Evolutionary conservation across 2,888 invertebrate species (phyloP).

Genomic region (Embidobia sp.): DNA sequence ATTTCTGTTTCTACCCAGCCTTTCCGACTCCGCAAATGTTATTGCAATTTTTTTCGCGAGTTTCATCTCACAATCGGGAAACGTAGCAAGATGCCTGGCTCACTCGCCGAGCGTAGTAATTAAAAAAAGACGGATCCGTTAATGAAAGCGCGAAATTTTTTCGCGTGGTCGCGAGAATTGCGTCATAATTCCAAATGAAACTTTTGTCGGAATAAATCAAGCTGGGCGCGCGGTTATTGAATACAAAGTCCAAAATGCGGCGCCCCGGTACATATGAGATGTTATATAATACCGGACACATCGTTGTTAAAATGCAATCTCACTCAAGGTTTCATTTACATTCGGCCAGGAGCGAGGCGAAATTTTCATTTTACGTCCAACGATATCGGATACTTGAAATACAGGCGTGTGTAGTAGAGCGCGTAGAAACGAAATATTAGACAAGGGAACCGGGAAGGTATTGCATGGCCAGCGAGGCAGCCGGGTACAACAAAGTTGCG

Average conservation of each 20-base stretch:
- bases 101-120: too few relatives aligned
- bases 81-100: too few relatives aligned
- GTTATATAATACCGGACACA: conserved; percentile 61
- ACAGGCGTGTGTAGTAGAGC: conserved; percentile 72
- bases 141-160: conserved; percentile 55
- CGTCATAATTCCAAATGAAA: conserved; percentile 62
- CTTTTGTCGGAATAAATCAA: conserved; percentile 62
- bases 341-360: conserved; percentile 59
- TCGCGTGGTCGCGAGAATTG: conserved; percentile 48
- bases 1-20: too few relatives aligned
- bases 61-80: too few relatives aligned
- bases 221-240: conserved; percentile 57
- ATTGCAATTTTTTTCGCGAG: too few relatives aligned
- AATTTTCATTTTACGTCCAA: conserved; percentile 66
- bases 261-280: conserved; percentile 55
- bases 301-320: conserved; percentile 66
- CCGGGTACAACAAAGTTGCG: conserved; percentile 82
- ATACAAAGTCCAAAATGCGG: conserved; percentile 58
- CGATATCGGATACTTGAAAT: conserved; percentile 68
- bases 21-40: too few relatives aligned
- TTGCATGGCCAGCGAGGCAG: conserved; percentile 74
- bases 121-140: conserved; percentile 48
- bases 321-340: conserved; percentile 67
- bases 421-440: conserved; percentile 78
- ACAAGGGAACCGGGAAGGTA: conserved; percentile 77